A percentile compares a stretch with the other conserved stretches of the same genome.
Evolutionary conservation across 2,113 vertebrate species (phyloP).

Genomic region (Trichomycterus rosablanca): DNA sequence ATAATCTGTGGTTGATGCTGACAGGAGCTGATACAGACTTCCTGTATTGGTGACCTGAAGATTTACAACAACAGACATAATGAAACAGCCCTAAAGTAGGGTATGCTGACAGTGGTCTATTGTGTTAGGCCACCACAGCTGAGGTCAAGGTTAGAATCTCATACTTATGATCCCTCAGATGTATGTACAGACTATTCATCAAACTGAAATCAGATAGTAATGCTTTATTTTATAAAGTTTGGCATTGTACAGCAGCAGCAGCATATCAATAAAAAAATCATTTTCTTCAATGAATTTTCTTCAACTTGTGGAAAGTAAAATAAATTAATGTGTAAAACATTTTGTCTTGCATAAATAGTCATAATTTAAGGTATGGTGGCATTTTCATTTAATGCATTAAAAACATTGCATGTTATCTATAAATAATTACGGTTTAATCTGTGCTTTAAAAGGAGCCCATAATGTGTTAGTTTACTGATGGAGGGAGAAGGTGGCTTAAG

Average conservation of each 20-base stretch:
- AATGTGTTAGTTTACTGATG: not conserved
- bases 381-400: constrained; percentile 24
- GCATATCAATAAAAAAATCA: constrained; percentile 27
- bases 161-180: too few relatives aligned
- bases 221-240: constrained; percentile 26
- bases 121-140: too few relatives aligned
- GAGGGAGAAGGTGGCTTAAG: not conserved
- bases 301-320: constrained; percentile 5
- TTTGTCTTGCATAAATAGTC: too few relatives aligned
- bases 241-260: constrained; percentile 32
- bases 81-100: too few relatives aligned
- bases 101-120: too few relatives aligned
- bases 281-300: not conserved
- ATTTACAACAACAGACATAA: too few relatives aligned
- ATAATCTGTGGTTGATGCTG: too few relatives aligned
- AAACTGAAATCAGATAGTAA: constrained; percentile 2
- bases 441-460: constrained; percentile 3
- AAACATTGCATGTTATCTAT: not conserved
- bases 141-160: too few relatives aligned
- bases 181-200: not conserved
- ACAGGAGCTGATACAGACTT: too few relatives aligned
- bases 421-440: constrained; percentile 3
- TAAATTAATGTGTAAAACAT: constrained; percentile 18
- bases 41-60: too few relatives aligned
- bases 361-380: too few relatives aligned